Percentiles rank a stretch among this genome's conserved stretches.
Conservation (phyloP, 2,888 invertebrate species). For the Zonitis immaculata region DNA sequence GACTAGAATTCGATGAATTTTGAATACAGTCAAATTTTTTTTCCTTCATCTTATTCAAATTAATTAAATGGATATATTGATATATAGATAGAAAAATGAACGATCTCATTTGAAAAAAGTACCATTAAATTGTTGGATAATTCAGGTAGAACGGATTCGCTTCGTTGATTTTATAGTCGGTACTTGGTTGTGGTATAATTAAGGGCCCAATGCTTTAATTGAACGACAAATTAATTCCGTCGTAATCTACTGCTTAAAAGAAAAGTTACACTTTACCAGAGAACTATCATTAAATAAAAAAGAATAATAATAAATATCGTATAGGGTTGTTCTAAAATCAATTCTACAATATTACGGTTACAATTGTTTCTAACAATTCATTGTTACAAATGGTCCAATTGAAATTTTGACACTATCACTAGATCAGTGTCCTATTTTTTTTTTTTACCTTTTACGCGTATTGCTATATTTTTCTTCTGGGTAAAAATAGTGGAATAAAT, state of each 20-base stretch:
- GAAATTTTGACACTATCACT: conserved; percentile 19
- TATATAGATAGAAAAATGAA: no score
- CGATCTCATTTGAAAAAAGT: conserved; percentile 5
- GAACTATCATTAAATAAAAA: no score
- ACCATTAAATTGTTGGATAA: conserved; percentile 9
- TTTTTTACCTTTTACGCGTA: conserved; percentile 21
- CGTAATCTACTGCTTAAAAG: no score
- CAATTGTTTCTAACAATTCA: conserved; percentile 6
- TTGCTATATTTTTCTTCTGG: conserved; percentile 21
- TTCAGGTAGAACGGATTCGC: conserved; percentile 14
- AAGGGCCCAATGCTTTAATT: conserved; percentile 21
- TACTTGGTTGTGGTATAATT: conserved; percentile 19
- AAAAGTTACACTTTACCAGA: no score
- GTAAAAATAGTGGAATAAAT: neutral
- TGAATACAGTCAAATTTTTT: neutral
- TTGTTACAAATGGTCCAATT: conserved; percentile 22
- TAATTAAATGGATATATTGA: neutral
- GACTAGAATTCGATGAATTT: conserved; percentile 5
- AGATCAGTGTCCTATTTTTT: conserved; percentile 16
- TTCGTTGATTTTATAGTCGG: conserved; percentile 14
- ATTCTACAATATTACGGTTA: neutral
- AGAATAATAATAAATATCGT: neutral
- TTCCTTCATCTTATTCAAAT: neutral
- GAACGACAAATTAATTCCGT: conserved; percentile 21
- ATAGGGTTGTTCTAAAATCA: neutral